Conservation (phyloP, 2,113 vertebrate genomes). For the Piprites chloris region DNA sequence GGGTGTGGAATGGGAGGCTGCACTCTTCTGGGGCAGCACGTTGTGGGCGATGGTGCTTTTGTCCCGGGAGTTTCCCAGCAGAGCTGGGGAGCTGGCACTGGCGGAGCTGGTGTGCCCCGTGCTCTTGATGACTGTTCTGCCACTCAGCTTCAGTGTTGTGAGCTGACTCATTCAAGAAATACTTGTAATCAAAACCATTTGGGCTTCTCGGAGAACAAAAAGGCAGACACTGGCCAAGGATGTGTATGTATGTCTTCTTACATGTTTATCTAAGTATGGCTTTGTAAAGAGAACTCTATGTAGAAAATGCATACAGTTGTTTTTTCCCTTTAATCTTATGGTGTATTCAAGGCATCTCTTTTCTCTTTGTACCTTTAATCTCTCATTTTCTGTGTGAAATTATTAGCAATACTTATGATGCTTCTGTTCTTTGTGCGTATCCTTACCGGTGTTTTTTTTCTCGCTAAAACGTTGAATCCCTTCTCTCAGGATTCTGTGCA, state of each 20-base stretch:
- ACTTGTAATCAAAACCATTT: not conserved
- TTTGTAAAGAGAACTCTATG: not conserved
- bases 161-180: not conserved
- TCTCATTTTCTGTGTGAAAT: not conserved
- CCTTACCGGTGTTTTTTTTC: not conserved
- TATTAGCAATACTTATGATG: not conserved
- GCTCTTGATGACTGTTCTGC: not conserved
- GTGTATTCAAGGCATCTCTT: not conserved
- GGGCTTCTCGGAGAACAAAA: not conserved
- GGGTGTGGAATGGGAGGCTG: not conserved
- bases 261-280: not conserved
- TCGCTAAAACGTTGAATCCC: not conserved
- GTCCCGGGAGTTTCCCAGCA: not conserved
- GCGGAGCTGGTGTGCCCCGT: not conserved
- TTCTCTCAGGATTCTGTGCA: not conserved
- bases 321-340: not conserved
- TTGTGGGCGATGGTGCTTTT: not conserved
- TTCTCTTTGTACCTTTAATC: not conserved
- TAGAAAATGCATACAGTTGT: not conserved
- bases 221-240: not conserved
- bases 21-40: not conserved
- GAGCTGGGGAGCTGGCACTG: not conserved
- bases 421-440: not conserved
- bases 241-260: not conserved
- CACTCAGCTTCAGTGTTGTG: not conserved